Evolutionary conservation across 2,113 vertebrate genomes (phyloP).

Genomic region (Grallaria varia): DNA sequence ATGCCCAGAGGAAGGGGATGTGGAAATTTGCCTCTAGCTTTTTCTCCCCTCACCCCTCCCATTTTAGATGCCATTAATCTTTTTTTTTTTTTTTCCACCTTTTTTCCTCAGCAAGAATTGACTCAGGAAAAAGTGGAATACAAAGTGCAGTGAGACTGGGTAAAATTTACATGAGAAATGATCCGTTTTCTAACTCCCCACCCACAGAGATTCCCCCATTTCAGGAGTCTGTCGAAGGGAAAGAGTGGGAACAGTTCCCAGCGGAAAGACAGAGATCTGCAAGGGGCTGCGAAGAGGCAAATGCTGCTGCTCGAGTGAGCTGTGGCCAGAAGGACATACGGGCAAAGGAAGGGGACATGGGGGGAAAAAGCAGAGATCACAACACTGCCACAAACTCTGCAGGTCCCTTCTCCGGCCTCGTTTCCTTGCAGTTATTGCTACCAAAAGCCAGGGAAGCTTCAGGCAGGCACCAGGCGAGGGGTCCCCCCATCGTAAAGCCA

Average conservation of each 20-base stretch:
- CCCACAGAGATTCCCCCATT: background rate
- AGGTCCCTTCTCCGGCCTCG: background rate
- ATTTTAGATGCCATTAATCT: constrained; percentile 30
- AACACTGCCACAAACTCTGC: background rate
- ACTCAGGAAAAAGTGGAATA: background rate
- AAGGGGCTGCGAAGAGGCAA: background rate
- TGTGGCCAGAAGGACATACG: background rate
- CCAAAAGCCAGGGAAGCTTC: background rate
- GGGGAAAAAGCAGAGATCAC: background rate
- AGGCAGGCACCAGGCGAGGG: accelerated
- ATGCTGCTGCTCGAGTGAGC: background rate
- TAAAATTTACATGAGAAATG: constrained; percentile 50
- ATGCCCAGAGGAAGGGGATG: constrained; percentile 56
- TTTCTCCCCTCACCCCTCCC: background rate
- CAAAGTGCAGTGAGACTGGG: background rate
- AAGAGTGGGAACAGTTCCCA: background rate
- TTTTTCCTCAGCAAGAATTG: background rate
- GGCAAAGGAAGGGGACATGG: background rate
- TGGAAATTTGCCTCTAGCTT: constrained; percentile 37
- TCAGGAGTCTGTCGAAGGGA: background rate
- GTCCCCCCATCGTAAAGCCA: accelerated
- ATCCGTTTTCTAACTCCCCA: constrained; percentile 8
- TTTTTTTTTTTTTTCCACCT: background rate
- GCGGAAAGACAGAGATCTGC: background rate
- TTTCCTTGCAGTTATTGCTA: background rate